These are phyloP conservation scores for Trachurus trachurus DNA, from an alignment of 2,797 vertebrate genomes.

Conservation along the genomic window DNA sequence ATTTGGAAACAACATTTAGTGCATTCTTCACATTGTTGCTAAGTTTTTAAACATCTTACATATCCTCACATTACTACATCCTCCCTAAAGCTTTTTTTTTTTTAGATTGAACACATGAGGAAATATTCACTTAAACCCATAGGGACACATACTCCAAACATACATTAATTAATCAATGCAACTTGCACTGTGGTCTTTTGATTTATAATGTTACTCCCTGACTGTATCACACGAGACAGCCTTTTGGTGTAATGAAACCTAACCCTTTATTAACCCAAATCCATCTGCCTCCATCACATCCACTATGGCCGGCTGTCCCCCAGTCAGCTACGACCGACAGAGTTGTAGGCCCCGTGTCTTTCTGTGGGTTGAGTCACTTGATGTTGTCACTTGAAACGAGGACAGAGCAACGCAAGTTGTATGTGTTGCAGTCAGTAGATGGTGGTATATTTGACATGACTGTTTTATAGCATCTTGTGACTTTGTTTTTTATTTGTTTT, in stretches of 20 bases:
- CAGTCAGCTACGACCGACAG: constrained; percentile 11
- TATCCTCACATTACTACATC: neutral
- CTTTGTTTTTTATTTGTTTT: neutral
- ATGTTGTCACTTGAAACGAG: neutral
- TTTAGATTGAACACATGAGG: neutral
- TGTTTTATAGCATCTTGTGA: neutral
- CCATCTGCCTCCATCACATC: constrained; percentile 49
- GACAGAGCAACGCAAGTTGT: neutral
- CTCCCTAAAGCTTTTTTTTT: neutral
- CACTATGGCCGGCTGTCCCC: constrained; percentile 17
- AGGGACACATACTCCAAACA: constrained; percentile 1
- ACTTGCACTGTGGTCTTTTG: constrained; percentile 42
- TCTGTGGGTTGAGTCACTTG: neutral
- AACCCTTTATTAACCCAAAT: constrained; percentile 67
- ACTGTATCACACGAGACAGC: constrained; percentile 34
- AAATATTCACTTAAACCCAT: constrained; percentile 7
- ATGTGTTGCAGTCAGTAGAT: neutral
- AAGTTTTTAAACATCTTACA: neutral
- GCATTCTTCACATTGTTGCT: neutral
- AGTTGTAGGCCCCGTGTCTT: neutral
- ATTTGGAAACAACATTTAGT: constrained; percentile 20
- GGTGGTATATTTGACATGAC: neutral
- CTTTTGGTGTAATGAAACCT: constrained; percentile 61
- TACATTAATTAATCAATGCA: constrained; percentile 45
- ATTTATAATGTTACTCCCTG: constrained; percentile 59